These are phyloP conservation scores for Drosophila multiciliata DNA, from an alignment of 2,888 invertebrate genomes.

Conservation along the genomic window DNA sequence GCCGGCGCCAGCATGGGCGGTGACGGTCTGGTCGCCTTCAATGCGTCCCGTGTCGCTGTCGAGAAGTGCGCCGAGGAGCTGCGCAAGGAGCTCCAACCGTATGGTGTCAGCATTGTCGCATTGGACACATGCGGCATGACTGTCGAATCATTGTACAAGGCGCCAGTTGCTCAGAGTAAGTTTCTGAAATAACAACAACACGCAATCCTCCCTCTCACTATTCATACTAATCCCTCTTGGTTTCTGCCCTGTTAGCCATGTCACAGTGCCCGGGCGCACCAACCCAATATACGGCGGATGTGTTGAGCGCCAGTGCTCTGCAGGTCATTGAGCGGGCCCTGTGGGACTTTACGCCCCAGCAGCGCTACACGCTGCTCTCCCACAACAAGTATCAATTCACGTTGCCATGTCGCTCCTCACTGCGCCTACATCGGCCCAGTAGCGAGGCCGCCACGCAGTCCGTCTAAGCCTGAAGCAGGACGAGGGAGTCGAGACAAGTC, in stretches of 20 bases:
- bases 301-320: conserved; percentile 87
- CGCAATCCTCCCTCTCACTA: not conserved
- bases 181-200: conserved; percentile 36
- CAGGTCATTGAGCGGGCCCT: conserved; percentile 88
- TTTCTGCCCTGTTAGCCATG: conserved; percentile 57
- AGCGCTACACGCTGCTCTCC: conserved; percentile 84
- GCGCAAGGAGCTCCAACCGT: conserved; percentile 88
- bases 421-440: conserved; percentile 76
- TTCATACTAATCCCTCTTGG: not conserved
- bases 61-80: conserved; percentile 92
- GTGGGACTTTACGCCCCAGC: conserved; percentile 86
- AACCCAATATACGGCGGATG: conserved; percentile 88
- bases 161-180: conserved; percentile 87
- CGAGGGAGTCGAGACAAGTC: not conserved
- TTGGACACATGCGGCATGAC: conserved; percentile 90
- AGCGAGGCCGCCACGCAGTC: conserved; percentile 69
- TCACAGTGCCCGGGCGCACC: conserved; percentile 87
- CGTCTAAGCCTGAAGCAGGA: conserved; percentile 48
- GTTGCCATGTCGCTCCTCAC: conserved; percentile 85
- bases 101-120: conserved; percentile 90
- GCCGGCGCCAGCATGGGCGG: conserved; percentile 77
- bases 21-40: conserved; percentile 87
- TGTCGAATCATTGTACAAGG: conserved; percentile 88
- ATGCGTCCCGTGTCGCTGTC: conserved; percentile 90
- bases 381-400: conserved; percentile 84